Conservation (phyloP, 2,113 vertebrate genomes). For the Myiozetetes cayanensis region DNA sequence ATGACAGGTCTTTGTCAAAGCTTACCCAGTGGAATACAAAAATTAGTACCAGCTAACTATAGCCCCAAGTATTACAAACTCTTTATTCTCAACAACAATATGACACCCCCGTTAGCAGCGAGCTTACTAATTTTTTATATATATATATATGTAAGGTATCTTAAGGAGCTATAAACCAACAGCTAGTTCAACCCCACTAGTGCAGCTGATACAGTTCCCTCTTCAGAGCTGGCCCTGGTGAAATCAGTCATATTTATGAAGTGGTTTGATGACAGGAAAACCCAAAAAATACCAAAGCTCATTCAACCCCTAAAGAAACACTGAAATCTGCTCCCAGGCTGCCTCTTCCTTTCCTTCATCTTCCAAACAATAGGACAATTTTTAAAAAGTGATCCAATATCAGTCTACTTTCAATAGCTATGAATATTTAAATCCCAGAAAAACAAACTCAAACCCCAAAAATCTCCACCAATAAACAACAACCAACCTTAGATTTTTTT, state of each 20-base stretch:
- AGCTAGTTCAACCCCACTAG: background rate
- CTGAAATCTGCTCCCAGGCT: background rate
- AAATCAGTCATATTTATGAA: background rate
- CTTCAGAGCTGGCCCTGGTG: background rate
- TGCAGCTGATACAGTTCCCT: background rate
- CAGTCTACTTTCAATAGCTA: background rate
- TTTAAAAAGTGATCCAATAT: background rate
- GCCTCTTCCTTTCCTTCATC: background rate
- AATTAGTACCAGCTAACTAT: constrained; percentile 52
- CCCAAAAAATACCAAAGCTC: background rate
- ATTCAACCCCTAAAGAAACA: background rate
- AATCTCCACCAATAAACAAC: background rate
- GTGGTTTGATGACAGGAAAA: background rate
- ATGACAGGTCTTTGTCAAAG: constrained; percentile 70
- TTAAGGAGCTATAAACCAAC: background rate
- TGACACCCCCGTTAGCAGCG: background rate
- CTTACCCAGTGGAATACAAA: constrained; percentile 68
- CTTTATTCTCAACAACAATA: constrained; percentile 13
- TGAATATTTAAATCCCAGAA: background rate
- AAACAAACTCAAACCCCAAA: background rate
- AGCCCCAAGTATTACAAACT: constrained; percentile 34
- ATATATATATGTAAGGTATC: background rate
- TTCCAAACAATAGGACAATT: background rate
- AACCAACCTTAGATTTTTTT: background rate
- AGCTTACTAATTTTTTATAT: background rate